Conservation (phyloP, 37 sponge, comb jelly and placozoan genomes). For the Oscarella lobularis region DNA sequence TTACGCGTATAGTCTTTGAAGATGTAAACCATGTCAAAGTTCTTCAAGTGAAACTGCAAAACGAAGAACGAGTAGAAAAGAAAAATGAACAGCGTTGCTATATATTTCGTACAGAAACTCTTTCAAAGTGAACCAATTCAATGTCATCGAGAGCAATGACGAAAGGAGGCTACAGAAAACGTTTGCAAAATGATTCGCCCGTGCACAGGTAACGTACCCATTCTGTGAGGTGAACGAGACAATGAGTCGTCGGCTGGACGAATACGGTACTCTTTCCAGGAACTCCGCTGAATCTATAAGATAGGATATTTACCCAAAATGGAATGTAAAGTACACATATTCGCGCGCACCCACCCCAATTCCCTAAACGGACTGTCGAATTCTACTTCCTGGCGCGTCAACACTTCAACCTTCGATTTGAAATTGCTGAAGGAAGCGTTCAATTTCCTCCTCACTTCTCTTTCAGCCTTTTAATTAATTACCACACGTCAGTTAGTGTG, state of each 20-base stretch:
- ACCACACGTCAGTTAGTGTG: not conserved
- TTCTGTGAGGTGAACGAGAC: conserved; percentile 81
- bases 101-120: conserved; percentile 56
- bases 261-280: conserved; percentile 79
- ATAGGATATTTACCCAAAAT: not conserved
- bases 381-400: conserved; percentile 52
- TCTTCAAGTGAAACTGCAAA: conserved; percentile 93
- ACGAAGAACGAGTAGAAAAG: not conserved
- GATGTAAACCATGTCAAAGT: conserved; percentile 94
- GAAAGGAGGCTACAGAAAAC: conserved; percentile 64
- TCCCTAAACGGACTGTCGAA: conserved; percentile 93
- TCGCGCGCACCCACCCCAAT: conserved; percentile 39
- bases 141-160: conserved; percentile 84
- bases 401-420: conserved; percentile 55
- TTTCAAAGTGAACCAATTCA: conserved; percentile 95
- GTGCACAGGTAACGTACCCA: conserved; percentile 10
- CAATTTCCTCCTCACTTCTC: conserved; percentile 79
- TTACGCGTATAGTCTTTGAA: conserved; percentile 96
- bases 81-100: not conserved
- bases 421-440: conserved; percentile 90
- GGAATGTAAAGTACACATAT: not conserved
- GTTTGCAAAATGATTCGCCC: not conserved
- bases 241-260: conserved; percentile 90
- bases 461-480: conserved; percentile 46
- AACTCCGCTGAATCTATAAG: conserved; percentile 78